A percentile compares a stretch with the other conserved stretches of the same genome.
phyloP scores from a whole-genome alignment of 2,888 invertebrate genomes.

The Bunonema sp. region DNA sequence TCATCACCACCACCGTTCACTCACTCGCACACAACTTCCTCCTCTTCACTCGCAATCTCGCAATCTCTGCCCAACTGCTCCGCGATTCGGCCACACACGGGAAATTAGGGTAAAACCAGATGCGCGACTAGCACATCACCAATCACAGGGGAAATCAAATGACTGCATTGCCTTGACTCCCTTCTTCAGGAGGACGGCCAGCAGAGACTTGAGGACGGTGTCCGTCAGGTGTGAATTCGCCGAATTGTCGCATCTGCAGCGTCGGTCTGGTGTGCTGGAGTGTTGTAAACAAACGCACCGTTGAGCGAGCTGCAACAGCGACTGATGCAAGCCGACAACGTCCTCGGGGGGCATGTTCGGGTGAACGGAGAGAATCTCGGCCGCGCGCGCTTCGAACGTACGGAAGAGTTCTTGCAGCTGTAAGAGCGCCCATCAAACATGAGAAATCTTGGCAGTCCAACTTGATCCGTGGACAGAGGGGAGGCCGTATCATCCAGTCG shows the following conservation, averaged over 20 bases:
- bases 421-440: not conserved
- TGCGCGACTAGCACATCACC: not conserved
- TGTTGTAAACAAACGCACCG: too few relatives aligned
- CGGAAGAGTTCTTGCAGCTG: constrained; percentile 72
- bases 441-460: not conserved
- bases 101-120: not conserved
- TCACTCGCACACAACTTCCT: too few relatives aligned
- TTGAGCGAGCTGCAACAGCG: not conserved
- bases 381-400: constrained; percentile 91
- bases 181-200: constrained; percentile 73
- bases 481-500: not conserved
- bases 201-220: constrained; percentile 76
- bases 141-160: not conserved
- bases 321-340: constrained; percentile 69
- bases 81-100: not conserved
- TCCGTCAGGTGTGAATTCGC: too few relatives aligned
- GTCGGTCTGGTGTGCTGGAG: too few relatives aligned
- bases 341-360: constrained; percentile 89
- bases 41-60: not conserved
- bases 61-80: not conserved
- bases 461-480: not conserved
- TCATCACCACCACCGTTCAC: too few relatives aligned
- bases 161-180: constrained; percentile 55
- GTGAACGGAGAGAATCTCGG: constrained; percentile 61
- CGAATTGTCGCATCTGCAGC: too few relatives aligned